Conservation (phyloP, 2,888 invertebrate species). For the Nemotelus pantherinus region DNA sequence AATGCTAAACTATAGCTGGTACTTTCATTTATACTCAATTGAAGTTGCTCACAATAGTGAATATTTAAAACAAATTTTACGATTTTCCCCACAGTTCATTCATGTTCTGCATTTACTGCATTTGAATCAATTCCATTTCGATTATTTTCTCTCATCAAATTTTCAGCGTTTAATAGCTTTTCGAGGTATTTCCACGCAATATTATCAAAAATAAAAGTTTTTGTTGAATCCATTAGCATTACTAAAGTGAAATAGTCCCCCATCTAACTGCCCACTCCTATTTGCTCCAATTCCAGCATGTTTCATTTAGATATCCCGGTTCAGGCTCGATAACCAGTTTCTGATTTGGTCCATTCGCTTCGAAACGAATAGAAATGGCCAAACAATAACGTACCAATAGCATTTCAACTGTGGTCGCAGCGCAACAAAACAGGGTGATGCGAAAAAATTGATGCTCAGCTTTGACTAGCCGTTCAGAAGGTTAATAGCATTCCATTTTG, state of each 20-base stretch:
- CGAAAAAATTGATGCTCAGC: slow-evolving; percentile 13
- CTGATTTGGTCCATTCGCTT: background rate
- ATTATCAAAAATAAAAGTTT: slow-evolving; percentile 18
- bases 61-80: too few species aligned
- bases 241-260: background rate
- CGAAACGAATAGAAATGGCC: background rate
- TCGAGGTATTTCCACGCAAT: background rate
- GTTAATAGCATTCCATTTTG: slow-evolving; percentile 38
- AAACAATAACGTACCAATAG: slow-evolving; percentile 5
- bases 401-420: slow-evolving; percentile 13
- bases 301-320: too few species aligned
- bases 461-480: slow-evolving; percentile 11
- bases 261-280: background rate
- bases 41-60: too few species aligned
- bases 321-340: too few species aligned
- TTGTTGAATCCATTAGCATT: background rate
- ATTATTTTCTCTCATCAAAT: too few species aligned
- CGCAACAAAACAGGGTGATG: slow-evolving; percentile 7
- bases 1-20: too few species aligned
- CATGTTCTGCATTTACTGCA: too few species aligned
- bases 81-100: too few species aligned
- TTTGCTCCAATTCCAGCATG: too few species aligned
- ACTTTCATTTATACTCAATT: too few species aligned
- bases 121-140: too few species aligned
- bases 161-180: background rate